A percentile compares a stretch with the other conserved stretches of the same genome.
These are phyloP conservation scores for Congeria kusceri DNA, from an alignment of 2,888 invertebrate species.

Conservation along the genomic window DNA sequence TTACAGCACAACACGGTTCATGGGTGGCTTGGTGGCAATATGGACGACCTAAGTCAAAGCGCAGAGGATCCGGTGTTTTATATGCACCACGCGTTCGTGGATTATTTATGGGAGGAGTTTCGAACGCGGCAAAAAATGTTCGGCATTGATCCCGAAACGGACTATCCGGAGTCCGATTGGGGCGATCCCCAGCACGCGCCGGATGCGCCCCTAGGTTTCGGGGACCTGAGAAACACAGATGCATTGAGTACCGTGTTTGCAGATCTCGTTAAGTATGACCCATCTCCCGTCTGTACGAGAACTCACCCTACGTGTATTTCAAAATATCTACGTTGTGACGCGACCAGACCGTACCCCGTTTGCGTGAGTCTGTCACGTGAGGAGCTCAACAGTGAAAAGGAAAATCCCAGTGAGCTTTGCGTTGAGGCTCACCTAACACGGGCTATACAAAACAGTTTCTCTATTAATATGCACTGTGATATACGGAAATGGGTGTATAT, in stretches of 20 bases:
- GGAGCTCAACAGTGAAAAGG: conserved; percentile 33
- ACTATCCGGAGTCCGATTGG: conserved; percentile 51
- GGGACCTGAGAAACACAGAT: conserved; percentile 59
- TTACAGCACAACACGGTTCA: conserved; percentile 62
- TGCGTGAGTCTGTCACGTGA: conserved; percentile 59
- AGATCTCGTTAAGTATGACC: conserved; percentile 58
- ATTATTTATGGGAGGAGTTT: conserved; percentile 67
- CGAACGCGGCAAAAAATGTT: conserved; percentile 53
- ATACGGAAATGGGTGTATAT: conserved; percentile 61
- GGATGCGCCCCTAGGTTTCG: conserved; percentile 50
- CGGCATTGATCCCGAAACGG: conserved; percentile 54
- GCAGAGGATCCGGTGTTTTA: conserved; percentile 67
- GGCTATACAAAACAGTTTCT: conserved; percentile 59
- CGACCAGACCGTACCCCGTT: conserved; percentile 34
- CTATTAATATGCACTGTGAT: conserved; percentile 63
- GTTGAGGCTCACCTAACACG: conserved; percentile 49
- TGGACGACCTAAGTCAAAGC: conserved; percentile 63
- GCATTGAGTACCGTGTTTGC: conserved; percentile 61
- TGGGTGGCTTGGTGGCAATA: conserved; percentile 65
- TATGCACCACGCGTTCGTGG: conserved; percentile 65
- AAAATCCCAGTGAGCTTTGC: conserved; percentile 41
- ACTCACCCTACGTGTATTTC: conserved; percentile 56
- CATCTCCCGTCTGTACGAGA: conserved; percentile 48
- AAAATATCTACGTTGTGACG: conserved; percentile 57
- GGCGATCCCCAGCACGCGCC: conserved; percentile 50